A percentile compares a stretch with the other conserved stretches of the same genome.
phyloP scores from a whole-genome alignment of 2,113 vertebrate species.

The Meleagris gallopavo region DNA sequence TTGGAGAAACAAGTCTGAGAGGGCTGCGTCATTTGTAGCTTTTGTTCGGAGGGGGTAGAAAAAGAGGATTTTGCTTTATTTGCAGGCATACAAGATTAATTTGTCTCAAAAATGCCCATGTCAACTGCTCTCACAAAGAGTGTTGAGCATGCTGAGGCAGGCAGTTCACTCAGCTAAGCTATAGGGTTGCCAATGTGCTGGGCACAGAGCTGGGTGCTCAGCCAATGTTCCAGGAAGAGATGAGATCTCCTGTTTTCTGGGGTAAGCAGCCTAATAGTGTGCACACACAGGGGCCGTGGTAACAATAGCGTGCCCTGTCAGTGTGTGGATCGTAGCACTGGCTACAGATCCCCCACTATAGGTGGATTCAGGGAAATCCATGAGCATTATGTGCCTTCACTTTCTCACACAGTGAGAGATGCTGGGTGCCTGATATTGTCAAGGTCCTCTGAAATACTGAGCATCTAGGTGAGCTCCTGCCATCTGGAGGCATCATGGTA shows the following conservation, averaged over 20 bases:
- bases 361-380: neutral
- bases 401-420: neutral
- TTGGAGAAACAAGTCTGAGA: neutral
- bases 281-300: neutral
- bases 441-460: neutral
- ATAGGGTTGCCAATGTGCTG: neutral
- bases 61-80: neutral
- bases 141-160: neutral
- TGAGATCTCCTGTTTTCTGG: neutral
- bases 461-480: neutral
- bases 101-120: neutral
- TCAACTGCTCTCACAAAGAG: neutral
- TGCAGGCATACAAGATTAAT: neutral
- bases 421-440: neutral
- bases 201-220: neutral
- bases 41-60: neutral
- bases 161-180: neutral
- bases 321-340: rapidly evolving
- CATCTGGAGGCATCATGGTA: neutral
- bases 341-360: neutral
- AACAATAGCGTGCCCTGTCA: neutral
- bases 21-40: neutral
- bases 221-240: neutral
- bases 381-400: neutral
- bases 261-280: neutral